Base-by-base conservation (phyloP, 2,113 vertebrate genomes). In the Anhinga rufa region DNA sequence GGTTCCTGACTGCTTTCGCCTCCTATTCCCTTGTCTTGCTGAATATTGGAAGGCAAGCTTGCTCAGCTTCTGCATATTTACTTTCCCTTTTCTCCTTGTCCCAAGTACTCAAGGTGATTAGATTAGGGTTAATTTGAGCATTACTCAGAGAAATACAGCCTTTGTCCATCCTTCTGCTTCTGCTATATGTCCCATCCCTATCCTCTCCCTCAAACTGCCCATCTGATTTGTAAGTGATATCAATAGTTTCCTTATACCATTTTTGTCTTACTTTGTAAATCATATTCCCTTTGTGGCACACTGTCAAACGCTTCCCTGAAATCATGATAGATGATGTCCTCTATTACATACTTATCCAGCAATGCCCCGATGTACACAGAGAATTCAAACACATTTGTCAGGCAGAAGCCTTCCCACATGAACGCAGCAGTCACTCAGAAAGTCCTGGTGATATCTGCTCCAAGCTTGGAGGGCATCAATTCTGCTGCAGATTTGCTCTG, bases 361-460 rank as follows among this genome's bases (percentile, higher is more conserved):
- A 92, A 86, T 88, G 68, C 88, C 82, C 90, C 1, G 0, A 78
- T 90, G 93, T 94, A 92, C 93, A 93, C 88, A 93, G 91, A 86
- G 95, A 97, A 97, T 90, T 88, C 95, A 96, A 95, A 94, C 91
- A 94, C 90, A 97, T 97, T 97, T 97, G 95, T 97, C 97, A 98
- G 95, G 93, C 95, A 94, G 91, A 77, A 95, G 92, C 82, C 91
- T 87, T 92, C 93, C 90, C 2, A 26, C 82, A 88, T 62, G 86
- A 97, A 57, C 76, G 82, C 93, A 95, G 94, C 72, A 93, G 93
- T 94, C 92, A 92, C 77, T 96, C 95, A 92, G 96, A 94, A 97
- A 92, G 96, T 94, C 96, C 97, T 90, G 95, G 28, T 82, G 90
- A 79, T 84, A 84, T 42, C 86, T 76, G 71, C 91, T 94, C 68